Conservation (phyloP, 1,140 invertebrate genomes). For the Muscidifurax raptorellus region DNA sequence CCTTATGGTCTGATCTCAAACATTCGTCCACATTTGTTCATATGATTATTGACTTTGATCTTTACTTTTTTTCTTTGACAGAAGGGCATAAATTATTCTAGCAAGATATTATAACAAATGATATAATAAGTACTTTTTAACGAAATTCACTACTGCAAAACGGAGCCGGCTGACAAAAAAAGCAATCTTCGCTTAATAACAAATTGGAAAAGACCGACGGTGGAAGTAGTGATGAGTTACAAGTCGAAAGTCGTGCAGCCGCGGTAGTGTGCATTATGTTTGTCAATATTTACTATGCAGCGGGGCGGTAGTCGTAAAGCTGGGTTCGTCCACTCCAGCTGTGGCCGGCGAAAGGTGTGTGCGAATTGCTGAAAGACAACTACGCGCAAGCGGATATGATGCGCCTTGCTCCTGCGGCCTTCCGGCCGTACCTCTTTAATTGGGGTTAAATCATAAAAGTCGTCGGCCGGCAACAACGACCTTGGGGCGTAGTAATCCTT, state of each 20-base stretch:
- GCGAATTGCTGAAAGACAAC: slow-evolving; percentile 48
- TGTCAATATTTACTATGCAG: slow-evolving; percentile 44
- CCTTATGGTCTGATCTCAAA: too few species aligned
- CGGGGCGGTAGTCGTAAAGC: slow-evolving; percentile 47
- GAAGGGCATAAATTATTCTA: too few species aligned
- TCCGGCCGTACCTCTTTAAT: slow-evolving; percentile 68
- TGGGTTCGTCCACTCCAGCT: neutral
- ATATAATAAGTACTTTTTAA: too few species aligned
- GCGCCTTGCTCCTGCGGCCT: slow-evolving; percentile 35
- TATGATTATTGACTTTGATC: too few species aligned
- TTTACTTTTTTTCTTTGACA: too few species aligned
- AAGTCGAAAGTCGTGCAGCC: neutral
- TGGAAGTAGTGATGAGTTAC: neutral
- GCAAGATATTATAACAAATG: too few species aligned
- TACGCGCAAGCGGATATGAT: slow-evolving; percentile 42
- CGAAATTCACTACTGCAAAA: neutral
- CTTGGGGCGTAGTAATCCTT: slow-evolving; percentile 63
- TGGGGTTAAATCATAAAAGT: slow-evolving; percentile 71
- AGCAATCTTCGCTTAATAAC: neutral
- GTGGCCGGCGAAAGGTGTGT: slow-evolving; percentile 48
- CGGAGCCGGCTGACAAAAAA: too few species aligned
- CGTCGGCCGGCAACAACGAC: slow-evolving; percentile 46
- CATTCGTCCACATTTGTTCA: too few species aligned
- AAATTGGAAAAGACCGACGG: neutral
- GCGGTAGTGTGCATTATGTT: slow-evolving; percentile 20